Evolutionary conservation across 2,113 vertebrate genomes (phyloP).

Genomic region (Paracanthobrama guichenoti): DNA sequence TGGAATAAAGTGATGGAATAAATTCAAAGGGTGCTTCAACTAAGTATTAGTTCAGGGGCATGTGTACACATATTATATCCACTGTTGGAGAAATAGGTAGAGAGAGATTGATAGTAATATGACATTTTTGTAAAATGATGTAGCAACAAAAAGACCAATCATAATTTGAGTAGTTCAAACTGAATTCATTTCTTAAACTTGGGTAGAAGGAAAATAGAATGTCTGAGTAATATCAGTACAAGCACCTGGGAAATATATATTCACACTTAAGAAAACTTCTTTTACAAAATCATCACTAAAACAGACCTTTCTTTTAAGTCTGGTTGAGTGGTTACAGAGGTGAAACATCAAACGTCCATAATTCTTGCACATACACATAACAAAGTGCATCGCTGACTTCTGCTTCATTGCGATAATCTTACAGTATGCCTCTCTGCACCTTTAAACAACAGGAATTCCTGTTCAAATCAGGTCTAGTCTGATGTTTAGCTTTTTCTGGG

Average conservation of each 20-base stretch:
- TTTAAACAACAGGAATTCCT: background rate
- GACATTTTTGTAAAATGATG: background rate
- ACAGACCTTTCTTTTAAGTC: background rate
- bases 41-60: no score
- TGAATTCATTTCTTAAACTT: background rate
- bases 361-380: background rate
- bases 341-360: slow-evolving; percentile 3
- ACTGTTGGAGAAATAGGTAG: background rate
- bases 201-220: background rate
- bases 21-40: no score
- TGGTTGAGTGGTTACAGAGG: background rate
- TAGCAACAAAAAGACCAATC: background rate
- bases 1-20: no score
- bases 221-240: background rate
- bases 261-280: background rate
- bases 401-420: background rate
- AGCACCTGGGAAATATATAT: slow-evolving; percentile 19
- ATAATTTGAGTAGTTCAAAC: background rate
- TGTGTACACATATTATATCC: no score
- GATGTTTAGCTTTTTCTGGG: background rate
- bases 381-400: background rate
- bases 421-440: background rate
- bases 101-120: background rate
- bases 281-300: background rate
- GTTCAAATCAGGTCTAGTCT: background rate